Conservation (phyloP, 2,888 invertebrate genomes). For the Eudasyphora cyanicolor region DNA sequence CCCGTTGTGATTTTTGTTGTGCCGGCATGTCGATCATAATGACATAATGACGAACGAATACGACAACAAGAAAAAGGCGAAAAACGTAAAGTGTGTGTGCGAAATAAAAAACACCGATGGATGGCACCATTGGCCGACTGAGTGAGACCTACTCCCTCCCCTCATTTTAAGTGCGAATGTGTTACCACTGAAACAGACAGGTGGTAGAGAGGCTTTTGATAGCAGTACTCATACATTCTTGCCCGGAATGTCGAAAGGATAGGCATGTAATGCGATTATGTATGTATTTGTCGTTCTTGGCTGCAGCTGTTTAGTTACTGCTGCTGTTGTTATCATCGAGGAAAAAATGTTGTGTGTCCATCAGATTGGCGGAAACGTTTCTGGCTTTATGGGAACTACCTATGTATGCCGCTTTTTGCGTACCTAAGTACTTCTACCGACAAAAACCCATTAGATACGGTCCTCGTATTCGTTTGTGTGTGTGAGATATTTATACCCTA, state of each 20-base stretch:
- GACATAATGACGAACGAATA: neutral
- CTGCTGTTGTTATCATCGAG: neutral
- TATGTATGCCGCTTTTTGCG: neutral
- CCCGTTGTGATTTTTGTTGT: slow-evolving; percentile 11
- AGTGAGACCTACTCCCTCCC: neutral
- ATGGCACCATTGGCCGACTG: neutral
- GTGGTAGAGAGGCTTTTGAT: neutral
- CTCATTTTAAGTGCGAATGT: too few relatives aligned
- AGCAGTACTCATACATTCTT: neutral
- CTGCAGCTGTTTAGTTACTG: neutral
- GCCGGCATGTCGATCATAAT: neutral
- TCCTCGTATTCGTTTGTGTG: neutral
- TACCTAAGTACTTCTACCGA: neutral
- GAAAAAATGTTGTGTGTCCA: neutral
- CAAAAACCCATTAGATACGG: neutral
- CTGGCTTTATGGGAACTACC: neutral
- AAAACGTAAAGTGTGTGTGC: slow-evolving; percentile 7
- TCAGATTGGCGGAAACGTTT: neutral
- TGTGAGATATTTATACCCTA: too few relatives aligned
- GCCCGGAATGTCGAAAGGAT: neutral
- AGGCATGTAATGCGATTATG: slow-evolving; percentile 9
- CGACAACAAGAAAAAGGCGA: slow-evolving; percentile 1
- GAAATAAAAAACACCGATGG: neutral
- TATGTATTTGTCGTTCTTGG: neutral
- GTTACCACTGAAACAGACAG: neutral